Evolutionary conservation across 2,113 vertebrate species (phyloP).

Genomic region (Vulpes vulpes): DNA sequence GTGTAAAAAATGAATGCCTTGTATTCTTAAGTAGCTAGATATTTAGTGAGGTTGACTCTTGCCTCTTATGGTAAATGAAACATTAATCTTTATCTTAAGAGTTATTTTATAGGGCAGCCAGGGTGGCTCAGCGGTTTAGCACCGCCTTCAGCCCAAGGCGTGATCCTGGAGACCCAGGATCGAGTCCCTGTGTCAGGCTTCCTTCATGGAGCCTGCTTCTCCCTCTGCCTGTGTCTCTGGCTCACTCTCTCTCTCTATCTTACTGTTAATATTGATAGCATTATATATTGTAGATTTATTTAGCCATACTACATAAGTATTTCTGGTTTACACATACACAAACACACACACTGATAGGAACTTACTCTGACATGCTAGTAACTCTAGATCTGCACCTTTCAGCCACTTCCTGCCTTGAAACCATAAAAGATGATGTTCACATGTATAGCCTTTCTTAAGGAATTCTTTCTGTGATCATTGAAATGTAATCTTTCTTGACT

Average conservation of each 20-base stretch:
- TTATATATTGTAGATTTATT: constrained; percentile 18
- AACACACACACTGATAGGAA: not conserved
- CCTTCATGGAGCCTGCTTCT: too few species aligned
- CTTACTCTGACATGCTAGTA: not conserved
- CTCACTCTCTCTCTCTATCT: too few species aligned
- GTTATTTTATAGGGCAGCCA: not conserved
- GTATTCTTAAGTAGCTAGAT: not conserved
- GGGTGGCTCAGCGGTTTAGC: too few species aligned
- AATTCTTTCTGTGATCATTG: not conserved
- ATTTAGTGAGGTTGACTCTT: not conserved
- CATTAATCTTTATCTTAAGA: not conserved
- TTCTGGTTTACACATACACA: not conserved
- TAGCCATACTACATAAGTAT: not conserved
- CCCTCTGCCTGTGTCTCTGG: too few species aligned
- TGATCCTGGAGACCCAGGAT: too few species aligned
- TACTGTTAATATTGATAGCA: not conserved
- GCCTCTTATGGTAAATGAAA: not conserved
- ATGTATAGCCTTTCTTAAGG: not conserved
- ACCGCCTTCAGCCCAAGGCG: too few species aligned
- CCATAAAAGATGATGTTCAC: not conserved
- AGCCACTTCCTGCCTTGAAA: not conserved
- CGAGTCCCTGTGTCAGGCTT: too few species aligned
- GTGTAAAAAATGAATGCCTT: constrained; percentile 43
- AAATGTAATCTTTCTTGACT: not conserved
- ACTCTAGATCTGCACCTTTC: not conserved